Evolutionary conservation across 1,140 invertebrate genomes (phyloP).

Genomic region (Trichogramma pretiosum): DNA sequence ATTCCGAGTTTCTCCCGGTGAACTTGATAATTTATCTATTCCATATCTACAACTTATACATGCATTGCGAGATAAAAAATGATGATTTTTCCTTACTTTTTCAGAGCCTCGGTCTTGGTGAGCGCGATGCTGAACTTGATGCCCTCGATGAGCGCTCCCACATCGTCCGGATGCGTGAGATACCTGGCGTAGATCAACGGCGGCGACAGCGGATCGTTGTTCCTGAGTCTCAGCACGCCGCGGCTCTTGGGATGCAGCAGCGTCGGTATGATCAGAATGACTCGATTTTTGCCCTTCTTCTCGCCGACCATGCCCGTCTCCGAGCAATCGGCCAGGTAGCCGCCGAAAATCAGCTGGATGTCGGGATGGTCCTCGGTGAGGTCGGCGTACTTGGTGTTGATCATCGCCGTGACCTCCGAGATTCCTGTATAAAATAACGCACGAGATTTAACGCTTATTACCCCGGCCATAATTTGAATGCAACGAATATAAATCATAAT

Average conservation of each 20-base stretch:
- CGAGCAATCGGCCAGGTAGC: conserved; percentile 72
- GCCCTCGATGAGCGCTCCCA: conserved; percentile 64
- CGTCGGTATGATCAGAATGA: conserved; percentile 57
- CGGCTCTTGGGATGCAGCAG: conserved; percentile 71
- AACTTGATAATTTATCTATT: too few relatives aligned
- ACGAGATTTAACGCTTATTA: too few relatives aligned
- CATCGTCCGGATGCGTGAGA: conserved; percentile 65
- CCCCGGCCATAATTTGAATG: background rate
- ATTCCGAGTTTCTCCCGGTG: too few relatives aligned
- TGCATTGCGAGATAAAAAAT: too few relatives aligned
- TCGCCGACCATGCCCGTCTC: conserved; percentile 77
- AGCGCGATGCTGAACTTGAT: conserved; percentile 62
- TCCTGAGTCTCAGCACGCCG: conserved; percentile 63
- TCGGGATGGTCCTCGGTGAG: conserved; percentile 69
- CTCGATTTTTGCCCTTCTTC: conserved; percentile 43
- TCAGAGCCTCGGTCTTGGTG: conserved; percentile 57
- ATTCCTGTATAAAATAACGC: too few relatives aligned
- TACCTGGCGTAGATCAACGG: conserved; percentile 83
- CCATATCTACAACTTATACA: too few relatives aligned
- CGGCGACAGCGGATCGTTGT: conserved; percentile 65
- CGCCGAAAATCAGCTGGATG: conserved; percentile 76
- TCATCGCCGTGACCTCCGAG: conserved; percentile 72
- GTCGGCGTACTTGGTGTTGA: conserved; percentile 73
- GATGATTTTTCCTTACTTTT: conserved; percentile 43
- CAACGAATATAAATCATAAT: background rate